Conservation (phyloP, 2,888 invertebrate species). For the Meta bourneti region DNA sequence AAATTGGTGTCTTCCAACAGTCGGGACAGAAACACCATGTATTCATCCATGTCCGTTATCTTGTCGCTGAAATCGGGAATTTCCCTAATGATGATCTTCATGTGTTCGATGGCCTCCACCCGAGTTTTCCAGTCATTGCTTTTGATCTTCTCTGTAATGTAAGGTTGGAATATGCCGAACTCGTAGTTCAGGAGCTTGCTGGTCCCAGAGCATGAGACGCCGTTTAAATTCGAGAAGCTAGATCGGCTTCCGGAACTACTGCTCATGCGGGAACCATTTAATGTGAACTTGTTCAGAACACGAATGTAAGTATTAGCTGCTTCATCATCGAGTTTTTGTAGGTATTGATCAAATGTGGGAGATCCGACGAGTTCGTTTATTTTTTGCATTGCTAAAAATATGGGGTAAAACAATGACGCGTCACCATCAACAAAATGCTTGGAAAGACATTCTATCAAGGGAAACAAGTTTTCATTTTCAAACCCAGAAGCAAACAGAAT, state of each 20-base stretch:
- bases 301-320: conserved; percentile 73
- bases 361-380: conserved; percentile 81
- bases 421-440: conserved; percentile 79
- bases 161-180: conserved; percentile 82
- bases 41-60: conserved; percentile 85
- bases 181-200: conserved; percentile 74
- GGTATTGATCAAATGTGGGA: conserved; percentile 79
- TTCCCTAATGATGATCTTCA: conserved; percentile 82
- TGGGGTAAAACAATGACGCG: conserved; percentile 78
- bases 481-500: conserved; percentile 82
- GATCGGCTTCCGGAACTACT: conserved; percentile 71
- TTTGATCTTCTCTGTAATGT: conserved; percentile 81
- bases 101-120: conserved; percentile 84
- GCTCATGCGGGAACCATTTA: conserved; percentile 65
- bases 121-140: conserved; percentile 84
- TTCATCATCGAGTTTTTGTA: conserved; percentile 75
- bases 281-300: conserved; percentile 71
- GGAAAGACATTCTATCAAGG: conserved; percentile 77
- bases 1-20: conserved; percentile 85
- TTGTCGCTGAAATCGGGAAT: conserved; percentile 80
- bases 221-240: conserved; percentile 67
- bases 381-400: conserved; percentile 80
- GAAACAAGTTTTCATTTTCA: conserved; percentile 80
- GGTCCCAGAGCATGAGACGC: neutral
- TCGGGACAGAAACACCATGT: conserved; percentile 84